Evolutionary conservation across 2,888 invertebrate genomes (phyloP).

Genomic region (Cyclophora albipunctata): DNA sequence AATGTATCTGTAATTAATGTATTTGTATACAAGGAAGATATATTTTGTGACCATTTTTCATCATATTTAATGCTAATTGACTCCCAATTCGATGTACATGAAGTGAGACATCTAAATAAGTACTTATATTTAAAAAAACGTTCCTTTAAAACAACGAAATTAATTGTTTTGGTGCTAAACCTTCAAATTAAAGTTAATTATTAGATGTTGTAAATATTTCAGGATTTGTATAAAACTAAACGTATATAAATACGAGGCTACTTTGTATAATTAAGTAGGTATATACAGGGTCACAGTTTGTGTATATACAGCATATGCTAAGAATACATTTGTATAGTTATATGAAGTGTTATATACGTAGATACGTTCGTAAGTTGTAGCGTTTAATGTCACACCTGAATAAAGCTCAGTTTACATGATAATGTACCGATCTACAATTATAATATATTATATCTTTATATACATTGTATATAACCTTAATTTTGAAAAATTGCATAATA

Average conservation of each 20-base stretch:
- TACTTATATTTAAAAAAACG: neutral
- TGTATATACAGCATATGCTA: constrained; percentile 47
- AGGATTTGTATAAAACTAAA: constrained; percentile 39
- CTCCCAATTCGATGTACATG: too few species aligned
- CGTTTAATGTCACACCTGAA: constrained; percentile 73
- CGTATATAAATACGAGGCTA: constrained; percentile 58
- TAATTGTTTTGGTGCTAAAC: constrained; percentile 54
- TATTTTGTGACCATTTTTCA: too few species aligned
- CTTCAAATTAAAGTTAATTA: constrained; percentile 35
- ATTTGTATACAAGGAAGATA: too few species aligned
- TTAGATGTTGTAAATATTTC: constrained; percentile 47
- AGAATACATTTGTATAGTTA: constrained; percentile 41
- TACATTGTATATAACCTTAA: neutral
- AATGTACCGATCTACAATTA: constrained; percentile 30
- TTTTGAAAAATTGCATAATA: neutral
- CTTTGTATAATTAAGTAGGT: constrained; percentile 31
- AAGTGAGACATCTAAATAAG: too few species aligned
- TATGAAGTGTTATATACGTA: constrained; percentile 7
- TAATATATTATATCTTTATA: constrained; percentile 7
- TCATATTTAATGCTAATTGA: too few species aligned
- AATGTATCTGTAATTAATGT: too few species aligned
- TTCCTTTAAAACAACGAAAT: constrained; percentile 23
- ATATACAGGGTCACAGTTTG: constrained; percentile 63
- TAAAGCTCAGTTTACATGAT: constrained; percentile 55
- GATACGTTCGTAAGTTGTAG: constrained; percentile 26